A percentile compares a stretch with the other conserved stretches of the same genome.
These are phyloP conservation scores for Podarcis lilfordi DNA, from an alignment of 2,797 vertebrate genomes.

Conservation along the genomic window DNA sequence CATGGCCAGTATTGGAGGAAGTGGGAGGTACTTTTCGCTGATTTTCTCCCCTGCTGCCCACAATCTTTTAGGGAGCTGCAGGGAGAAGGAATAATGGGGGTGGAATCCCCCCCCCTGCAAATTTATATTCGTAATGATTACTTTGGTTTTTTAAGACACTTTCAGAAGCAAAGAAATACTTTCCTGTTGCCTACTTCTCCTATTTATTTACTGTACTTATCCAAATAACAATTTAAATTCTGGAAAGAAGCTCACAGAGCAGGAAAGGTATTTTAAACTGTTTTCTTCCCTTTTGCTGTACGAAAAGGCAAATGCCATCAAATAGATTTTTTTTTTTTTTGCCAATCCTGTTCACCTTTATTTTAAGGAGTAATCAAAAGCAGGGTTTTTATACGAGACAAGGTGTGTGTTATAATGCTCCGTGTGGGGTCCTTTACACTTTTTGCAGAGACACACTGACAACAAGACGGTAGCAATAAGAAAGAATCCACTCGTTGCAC, in stretches of 20 bases:
- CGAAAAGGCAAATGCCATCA: neutral
- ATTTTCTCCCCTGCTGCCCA: too few species aligned
- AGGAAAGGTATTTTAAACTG: too few species aligned
- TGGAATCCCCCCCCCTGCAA: neutral
- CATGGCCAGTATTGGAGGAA: too few species aligned
- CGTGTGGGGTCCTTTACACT: constrained; percentile 49
- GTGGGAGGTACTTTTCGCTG: too few species aligned
- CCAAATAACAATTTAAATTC: neutral
- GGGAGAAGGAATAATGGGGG: neutral
- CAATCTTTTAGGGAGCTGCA: neutral
- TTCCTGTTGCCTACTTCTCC: neutral
- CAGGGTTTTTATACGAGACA: constrained; percentile 81
- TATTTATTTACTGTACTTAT: neutral
- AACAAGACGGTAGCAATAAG: constrained; percentile 70
- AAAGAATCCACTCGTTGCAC: constrained; percentile 68
- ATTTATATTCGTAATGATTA: neutral
- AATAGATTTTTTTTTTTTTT: too few species aligned
- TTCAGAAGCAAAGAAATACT: neutral
- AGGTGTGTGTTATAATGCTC: constrained; percentile 72
- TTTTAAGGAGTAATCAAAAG: constrained; percentile 72
- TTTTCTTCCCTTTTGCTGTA: neutral
- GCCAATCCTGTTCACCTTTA: constrained; percentile 48
- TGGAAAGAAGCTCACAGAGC: neutral
- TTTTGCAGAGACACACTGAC: constrained; percentile 71
- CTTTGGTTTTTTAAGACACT: neutral